A percentile compares a stretch with the other conserved stretches of the same genome.
Evolutionary conservation across 2,113 vertebrate genomes (phyloP).

Genomic region (Pica pica): DNA sequence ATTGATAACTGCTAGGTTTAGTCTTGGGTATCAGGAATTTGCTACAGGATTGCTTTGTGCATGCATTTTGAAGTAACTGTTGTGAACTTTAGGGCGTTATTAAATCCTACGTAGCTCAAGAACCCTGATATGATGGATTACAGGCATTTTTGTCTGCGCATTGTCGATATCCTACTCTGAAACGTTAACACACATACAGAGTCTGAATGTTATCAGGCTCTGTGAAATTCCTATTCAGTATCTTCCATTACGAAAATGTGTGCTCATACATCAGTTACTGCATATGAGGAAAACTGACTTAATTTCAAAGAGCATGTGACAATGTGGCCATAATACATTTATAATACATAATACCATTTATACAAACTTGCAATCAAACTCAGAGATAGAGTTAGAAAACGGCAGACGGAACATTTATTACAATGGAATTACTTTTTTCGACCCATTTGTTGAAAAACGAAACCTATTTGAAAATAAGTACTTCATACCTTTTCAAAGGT

Average conservation of each 20-base stretch:
- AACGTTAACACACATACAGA: neutral
- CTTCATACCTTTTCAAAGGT: neutral
- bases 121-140: neutral
- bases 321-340: neutral
- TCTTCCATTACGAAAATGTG: neutral
- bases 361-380: neutral
- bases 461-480: neutral
- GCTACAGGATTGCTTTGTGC: neutral
- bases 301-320: neutral
- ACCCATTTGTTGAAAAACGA: neutral
- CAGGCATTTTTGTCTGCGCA: neutral
- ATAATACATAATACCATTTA: neutral
- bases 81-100: neutral
- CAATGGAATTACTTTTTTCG: neutral
- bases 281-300: neutral
- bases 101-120: neutral
- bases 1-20: neutral
- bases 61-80: neutral
- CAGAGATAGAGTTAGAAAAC: neutral
- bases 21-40: neutral
- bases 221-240: neutral
- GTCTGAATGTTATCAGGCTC: neutral
- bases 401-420: neutral
- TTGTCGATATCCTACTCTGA: neutral
- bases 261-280: neutral